These are phyloP conservation scores for Colostygia pectinataria DNA, from an alignment of 2,888 invertebrate species.

Conservation along the genomic window DNA sequence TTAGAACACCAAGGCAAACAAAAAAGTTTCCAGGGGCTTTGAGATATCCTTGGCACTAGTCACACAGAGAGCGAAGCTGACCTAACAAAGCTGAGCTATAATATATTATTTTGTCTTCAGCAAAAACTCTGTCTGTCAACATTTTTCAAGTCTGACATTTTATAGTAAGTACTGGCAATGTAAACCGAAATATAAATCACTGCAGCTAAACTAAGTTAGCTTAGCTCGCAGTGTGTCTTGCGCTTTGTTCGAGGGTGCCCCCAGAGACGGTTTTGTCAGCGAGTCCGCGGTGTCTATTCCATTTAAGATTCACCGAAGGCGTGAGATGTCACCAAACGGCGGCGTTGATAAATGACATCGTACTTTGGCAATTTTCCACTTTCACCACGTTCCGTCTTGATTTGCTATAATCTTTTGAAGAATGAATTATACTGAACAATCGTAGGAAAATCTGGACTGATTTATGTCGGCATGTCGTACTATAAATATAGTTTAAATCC, in stretches of 20 bases:
- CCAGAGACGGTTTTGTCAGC: conserved; percentile 35
- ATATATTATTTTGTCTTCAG: no score
- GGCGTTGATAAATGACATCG: conserved; percentile 64
- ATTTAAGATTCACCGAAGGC: conserved; percentile 58
- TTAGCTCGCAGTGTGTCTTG: no score
- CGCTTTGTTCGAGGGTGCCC: background rate
- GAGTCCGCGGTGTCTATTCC: conserved; percentile 45
- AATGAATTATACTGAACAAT: conserved; percentile 40
- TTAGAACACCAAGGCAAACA: no score
- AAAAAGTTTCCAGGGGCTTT: no score
- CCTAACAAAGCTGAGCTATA: no score
- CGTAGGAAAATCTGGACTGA: conserved; percentile 17
- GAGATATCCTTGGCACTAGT: no score
- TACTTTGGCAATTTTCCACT: conserved; percentile 67
- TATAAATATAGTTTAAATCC: conserved; percentile 2
- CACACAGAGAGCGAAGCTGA: no score
- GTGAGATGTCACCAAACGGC: conserved; percentile 54
- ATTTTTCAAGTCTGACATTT: no score
- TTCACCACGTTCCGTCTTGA: conserved; percentile 50
- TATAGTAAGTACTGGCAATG: no score
- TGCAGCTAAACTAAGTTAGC: no score
- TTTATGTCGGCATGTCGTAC: conserved; percentile 12
- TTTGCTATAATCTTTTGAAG: conserved; percentile 53
- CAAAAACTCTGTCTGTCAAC: no score
- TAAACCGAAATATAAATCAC: no score